Base-by-base conservation (phyloP, 1,140 invertebrate genomes). In the Pseudomyrmex concolor region DNA sequence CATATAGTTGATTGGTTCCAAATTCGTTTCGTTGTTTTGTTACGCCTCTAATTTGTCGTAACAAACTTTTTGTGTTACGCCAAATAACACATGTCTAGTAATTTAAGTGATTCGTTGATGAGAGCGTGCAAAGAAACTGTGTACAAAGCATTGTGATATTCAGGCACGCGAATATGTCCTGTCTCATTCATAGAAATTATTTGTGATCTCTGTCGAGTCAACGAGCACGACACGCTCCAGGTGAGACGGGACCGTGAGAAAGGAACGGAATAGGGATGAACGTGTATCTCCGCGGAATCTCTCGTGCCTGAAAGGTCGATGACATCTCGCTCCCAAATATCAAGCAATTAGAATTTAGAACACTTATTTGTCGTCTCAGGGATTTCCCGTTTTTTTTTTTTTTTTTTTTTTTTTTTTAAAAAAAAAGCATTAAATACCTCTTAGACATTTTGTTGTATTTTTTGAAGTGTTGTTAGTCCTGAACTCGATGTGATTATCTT, bases 141-240 rank as follows among this genome's bases (percentile, higher is more conserved):
- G 76, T 19, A 19, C 64, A 71, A 22, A 13, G 54, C 12, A 12
- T 10, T 13, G 45, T 62, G 13, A 13, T 34, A 1, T 64, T 13
- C 43, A 22, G 12, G 22, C 2, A 68, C 34, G 34, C 76, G 51
- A 66, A 80, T 80, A 19, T 59, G 71, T 71, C 13, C 54, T 60
- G 55, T 57, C 66, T 80, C 66, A 80, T 80, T 64, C 10, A 12
- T 48, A 67, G 57, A 74, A 74, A 85, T 84, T 71, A 82, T 64
- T 54, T 71, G 55, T 74, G 55, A 80, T 73, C 74, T 76, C 84
- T 62, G 86, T 72, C 81, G 86, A 80, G 55, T 81, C 88, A 82
- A 78, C 82, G 64, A 89, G 84, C 86, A 85, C 86, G 89, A 90
- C 72, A 91, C 88, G 89, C 88, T 91, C 73, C 70, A 88, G 71